These are phyloP conservation scores for Sebastes fasciatus DNA, from an alignment of 2,113 vertebrate genomes.

Conservation along the genomic window DNA sequence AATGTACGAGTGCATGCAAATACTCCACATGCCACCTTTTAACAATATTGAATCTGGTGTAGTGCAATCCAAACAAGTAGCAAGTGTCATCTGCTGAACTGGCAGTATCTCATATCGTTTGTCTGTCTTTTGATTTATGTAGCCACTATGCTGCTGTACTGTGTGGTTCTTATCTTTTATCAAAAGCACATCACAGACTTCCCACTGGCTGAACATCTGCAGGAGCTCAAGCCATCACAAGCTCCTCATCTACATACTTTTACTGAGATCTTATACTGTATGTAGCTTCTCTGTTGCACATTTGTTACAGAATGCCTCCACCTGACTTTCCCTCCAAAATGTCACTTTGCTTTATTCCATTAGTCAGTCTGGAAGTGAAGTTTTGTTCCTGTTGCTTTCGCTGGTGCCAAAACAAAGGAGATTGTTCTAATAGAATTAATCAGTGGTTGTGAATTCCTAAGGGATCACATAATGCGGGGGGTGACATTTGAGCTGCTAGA, in stretches of 20 bases:
- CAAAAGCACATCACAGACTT: constrained; percentile 49
- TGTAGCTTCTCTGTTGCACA: background rate
- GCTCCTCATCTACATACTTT: constrained; percentile 19
- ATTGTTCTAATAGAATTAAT: constrained; percentile 59
- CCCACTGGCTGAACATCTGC: constrained; percentile 35
- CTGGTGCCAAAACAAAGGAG: constrained; percentile 44
- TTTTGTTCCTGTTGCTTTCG: constrained; percentile 16
- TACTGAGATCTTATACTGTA: constrained; percentile 3
- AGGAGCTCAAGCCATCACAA: constrained; percentile 35
- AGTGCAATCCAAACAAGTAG: constrained; percentile 51
- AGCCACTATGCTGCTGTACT: constrained; percentile 13
- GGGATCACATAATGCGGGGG: constrained; percentile 18
- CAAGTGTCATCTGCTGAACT: constrained; percentile 67
- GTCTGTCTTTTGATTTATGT: constrained; percentile 66
- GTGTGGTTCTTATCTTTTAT: constrained; percentile 53
- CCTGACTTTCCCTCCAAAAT: constrained; percentile 35
- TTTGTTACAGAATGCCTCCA: constrained; percentile 7
- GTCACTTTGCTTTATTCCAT: constrained; percentile 40
- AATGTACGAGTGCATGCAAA: constrained; percentile 33
- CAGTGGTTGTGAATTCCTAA: constrained; percentile 25
- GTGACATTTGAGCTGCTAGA: constrained; percentile 46
- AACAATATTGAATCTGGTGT: constrained; percentile 30
- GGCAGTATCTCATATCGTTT: constrained; percentile 50
- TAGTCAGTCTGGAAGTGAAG: constrained; percentile 23
- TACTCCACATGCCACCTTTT: constrained; percentile 40